Evolutionary conservation across 1,140 invertebrate genomes (phyloP).

Genomic region (Periplaneta americana): DNA sequence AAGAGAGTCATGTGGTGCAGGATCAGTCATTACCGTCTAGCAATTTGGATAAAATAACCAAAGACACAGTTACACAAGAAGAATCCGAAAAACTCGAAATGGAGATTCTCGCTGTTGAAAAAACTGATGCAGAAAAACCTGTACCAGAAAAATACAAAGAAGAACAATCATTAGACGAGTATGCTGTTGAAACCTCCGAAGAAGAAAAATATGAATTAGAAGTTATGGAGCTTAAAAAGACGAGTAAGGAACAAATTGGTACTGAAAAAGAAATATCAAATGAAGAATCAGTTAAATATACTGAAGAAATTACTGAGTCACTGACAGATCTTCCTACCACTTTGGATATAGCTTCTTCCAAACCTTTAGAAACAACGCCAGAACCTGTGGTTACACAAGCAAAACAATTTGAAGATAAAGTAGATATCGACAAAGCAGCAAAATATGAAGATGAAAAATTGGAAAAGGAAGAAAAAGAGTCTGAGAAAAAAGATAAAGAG

Average conservation of each 20-base stretch:
- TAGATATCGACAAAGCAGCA: neutral
- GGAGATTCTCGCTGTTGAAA: slow-evolving; percentile 6
- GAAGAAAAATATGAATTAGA: neutral
- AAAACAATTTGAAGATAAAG: neutral
- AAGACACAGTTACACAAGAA: neutral
- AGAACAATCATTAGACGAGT: neutral
- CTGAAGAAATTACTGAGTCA: neutral
- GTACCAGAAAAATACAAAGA: slow-evolving; percentile 12
- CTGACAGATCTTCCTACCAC: neutral
- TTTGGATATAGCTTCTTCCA: neutral
- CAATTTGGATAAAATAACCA: neutral
- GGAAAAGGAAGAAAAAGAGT: slow-evolving; percentile 27
- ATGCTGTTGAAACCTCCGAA: neutral
- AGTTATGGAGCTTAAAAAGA: neutral
- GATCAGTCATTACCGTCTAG: neutral
- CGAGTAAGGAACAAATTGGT: neutral
- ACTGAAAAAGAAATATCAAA: neutral
- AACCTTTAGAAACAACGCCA: neutral
- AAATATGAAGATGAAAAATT: slow-evolving; percentile 3
- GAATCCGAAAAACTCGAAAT: neutral
- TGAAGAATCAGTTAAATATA: neutral
- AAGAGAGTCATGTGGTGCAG: neutral
- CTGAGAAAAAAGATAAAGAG: neutral
- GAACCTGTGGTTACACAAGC: neutral
- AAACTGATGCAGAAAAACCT: slow-evolving; percentile 21